Percentiles rank a stretch among this genome's conserved stretches.
Evolutionary conservation across 2,888 invertebrate species (phyloP).

Genomic region (Thymelicus lineola): DNA sequence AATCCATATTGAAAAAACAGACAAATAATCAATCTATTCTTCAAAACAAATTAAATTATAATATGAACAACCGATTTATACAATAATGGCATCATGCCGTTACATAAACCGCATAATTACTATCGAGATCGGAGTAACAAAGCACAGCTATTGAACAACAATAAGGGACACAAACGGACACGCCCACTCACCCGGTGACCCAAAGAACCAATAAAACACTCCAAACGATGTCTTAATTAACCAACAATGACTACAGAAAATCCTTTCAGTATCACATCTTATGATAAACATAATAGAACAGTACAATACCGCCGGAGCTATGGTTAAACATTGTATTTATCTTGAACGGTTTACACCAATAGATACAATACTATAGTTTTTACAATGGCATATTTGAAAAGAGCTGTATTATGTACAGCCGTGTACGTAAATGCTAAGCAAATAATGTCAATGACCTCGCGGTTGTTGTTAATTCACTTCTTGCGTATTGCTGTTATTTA

Average conservation of each 20-base stretch:
- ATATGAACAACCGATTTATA: background rate
- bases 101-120: constrained; percentile 40
- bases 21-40: background rate
- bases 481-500: constrained; percentile 45
- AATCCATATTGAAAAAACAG: background rate
- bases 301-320: constrained; percentile 58
- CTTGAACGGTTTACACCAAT: constrained; percentile 64
- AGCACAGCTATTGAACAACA: constrained; percentile 46
- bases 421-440: constrained; percentile 61
- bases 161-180: constrained; percentile 56
- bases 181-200: constrained; percentile 69
- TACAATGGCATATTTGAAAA: constrained; percentile 68
- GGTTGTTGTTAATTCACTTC: constrained; percentile 51
- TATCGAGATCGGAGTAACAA: constrained; percentile 38
- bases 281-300: constrained; percentile 66
- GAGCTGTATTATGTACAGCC: constrained; percentile 63
- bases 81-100: constrained; percentile 26
- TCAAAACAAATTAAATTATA: background rate
- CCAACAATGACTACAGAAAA: constrained; percentile 69
- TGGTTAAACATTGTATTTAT: constrained; percentile 64
- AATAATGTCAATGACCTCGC: constrained; percentile 66
- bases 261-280: constrained; percentile 63
- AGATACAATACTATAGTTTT: constrained; percentile 62
- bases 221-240: constrained; percentile 69
- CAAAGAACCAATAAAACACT: constrained; percentile 66